Evolutionary conservation across 2,888 invertebrate genomes (phyloP).

Genomic region (Stictocephala bisonia): DNA sequence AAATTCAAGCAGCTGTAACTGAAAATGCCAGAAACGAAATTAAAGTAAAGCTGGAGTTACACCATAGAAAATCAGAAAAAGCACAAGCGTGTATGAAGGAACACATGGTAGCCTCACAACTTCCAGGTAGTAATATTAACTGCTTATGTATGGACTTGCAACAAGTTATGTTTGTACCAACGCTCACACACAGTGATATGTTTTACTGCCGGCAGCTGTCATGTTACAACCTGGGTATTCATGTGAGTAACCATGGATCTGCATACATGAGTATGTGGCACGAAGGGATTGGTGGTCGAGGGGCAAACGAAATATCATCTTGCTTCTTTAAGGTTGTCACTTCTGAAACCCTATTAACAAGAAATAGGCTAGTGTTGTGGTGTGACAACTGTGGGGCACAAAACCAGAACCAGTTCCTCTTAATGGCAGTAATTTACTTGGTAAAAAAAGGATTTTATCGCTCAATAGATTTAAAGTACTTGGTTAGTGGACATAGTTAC

Average conservation of each 20-base stretch:
- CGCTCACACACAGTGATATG: slow-evolving; percentile 59
- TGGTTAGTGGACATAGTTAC: slow-evolving; percentile 51
- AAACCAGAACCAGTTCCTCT: slow-evolving; percentile 60
- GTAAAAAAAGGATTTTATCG: slow-evolving; percentile 42
- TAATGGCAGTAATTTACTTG: slow-evolving; percentile 60
- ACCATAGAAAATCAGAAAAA: slow-evolving; percentile 50
- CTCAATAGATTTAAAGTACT: slow-evolving; percentile 49
- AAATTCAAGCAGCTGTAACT: slow-evolving; percentile 17
- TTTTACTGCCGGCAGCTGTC: slow-evolving; percentile 59
- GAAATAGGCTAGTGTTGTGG: slow-evolving; percentile 51
- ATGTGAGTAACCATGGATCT: slow-evolving; percentile 53
- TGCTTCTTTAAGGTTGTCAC: slow-evolving; percentile 48
- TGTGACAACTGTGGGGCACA: slow-evolving; percentile 56
- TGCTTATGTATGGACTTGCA: slow-evolving; percentile 58
- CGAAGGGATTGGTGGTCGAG: slow-evolving; percentile 56
- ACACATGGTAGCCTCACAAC: slow-evolving; percentile 38
- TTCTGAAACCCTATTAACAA: slow-evolving; percentile 9
- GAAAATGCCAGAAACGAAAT: not conserved
- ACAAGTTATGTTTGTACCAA: slow-evolving; percentile 60
- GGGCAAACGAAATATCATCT: slow-evolving; percentile 56
- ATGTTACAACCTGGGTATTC: slow-evolving; percentile 57
- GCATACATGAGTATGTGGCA: slow-evolving; percentile 57
- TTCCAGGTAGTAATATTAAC: slow-evolving; percentile 56
- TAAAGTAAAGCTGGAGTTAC: slow-evolving; percentile 41
- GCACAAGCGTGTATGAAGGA: slow-evolving; percentile 46